These are phyloP conservation scores for Cheilinus undulatus DNA, from an alignment of 2,113 vertebrate genomes.

Conservation along the genomic window DNA sequence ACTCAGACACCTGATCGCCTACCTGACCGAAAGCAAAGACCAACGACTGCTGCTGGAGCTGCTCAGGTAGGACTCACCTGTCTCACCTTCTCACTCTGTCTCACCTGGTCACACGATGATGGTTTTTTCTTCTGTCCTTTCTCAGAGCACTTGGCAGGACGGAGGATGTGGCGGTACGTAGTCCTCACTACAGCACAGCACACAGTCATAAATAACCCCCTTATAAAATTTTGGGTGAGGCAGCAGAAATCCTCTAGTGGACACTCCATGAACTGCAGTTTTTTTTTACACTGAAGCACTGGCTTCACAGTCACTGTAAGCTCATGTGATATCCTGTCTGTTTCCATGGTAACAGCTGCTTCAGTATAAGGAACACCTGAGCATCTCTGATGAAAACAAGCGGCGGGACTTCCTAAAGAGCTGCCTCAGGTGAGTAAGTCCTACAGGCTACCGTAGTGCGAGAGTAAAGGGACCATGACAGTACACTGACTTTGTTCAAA, in stretches of 20 bases:
- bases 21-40: slow-evolving; percentile 90
- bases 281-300: no score
- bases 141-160: slow-evolving; percentile 88
- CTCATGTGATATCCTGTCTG: slow-evolving; percentile 1
- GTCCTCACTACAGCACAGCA: no score
- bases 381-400: slow-evolving; percentile 89
- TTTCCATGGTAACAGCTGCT: slow-evolving; percentile 84
- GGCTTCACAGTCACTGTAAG: background rate
- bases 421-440: slow-evolving; percentile 89
- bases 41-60: slow-evolving; percentile 91
- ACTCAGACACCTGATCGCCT: slow-evolving; percentile 92
- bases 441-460: background rate
- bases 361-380: slow-evolving; percentile 93
- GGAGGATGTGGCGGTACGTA: slow-evolving; percentile 90
- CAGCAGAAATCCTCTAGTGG: no score
- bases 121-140: background rate
- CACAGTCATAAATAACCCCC: no score
- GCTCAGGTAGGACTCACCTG: slow-evolving; percentile 90
- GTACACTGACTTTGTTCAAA: no score
- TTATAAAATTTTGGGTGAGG: no score
- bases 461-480: no score
- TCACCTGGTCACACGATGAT: no score
- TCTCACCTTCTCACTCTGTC: background rate
- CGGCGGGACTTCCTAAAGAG: slow-evolving; percentile 93
- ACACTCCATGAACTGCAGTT: no score